Evolutionary conservation across 1,140 invertebrate species (phyloP), one percentile per base, ranked within the genome.

Genomic region (Drosophila nebulosa): DNA sequence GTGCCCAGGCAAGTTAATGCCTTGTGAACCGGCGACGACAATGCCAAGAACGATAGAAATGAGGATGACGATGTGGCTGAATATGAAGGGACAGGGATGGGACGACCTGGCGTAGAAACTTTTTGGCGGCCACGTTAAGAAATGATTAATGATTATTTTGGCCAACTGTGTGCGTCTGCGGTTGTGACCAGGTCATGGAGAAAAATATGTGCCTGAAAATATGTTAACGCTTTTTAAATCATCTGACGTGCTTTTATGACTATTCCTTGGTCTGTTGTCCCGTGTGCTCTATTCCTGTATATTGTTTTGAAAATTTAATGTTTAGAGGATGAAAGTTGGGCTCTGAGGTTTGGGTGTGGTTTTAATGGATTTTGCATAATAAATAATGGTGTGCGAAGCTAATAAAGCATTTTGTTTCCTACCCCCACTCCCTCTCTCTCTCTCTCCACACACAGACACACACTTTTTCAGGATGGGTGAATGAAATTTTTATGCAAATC

Each of bases 191-290:
- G 55, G 61, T 35, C 56, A 22, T 46, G 39, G 18, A 46, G 21
- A 56, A 32, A 68, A 57, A 68, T 77, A 67, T 64, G 55, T 55
- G 67, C 67, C 62, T 57, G 78, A 67, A 78, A 85, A 86, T 85
- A 85, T 85, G 81, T 88, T 88, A 81, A 85, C 83, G 81, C 78
- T 71, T 86, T 85, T 85, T 78, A 85, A 85, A 85, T 85, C 78
- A 88, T 81, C 78, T 74, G 51, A 53, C 32, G 67, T 53, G 52
- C 57, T 56, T 46, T 46, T 46, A 46, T 46, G 39, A 21, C 39
- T 46, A 46, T 46, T 21, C 16, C 39, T 46, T 46, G 39, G 7
- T 16, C 18, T 46, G 39, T 74, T 74, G 65, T 62, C 50, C 68
- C 36, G 36, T 10, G 26, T 10, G 26, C 57, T 14, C 14, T n/a